These are phyloP conservation scores for Macrosiphum euphorbiae DNA, from an alignment of 2,888 invertebrate genomes.

Conservation along the genomic window DNA sequence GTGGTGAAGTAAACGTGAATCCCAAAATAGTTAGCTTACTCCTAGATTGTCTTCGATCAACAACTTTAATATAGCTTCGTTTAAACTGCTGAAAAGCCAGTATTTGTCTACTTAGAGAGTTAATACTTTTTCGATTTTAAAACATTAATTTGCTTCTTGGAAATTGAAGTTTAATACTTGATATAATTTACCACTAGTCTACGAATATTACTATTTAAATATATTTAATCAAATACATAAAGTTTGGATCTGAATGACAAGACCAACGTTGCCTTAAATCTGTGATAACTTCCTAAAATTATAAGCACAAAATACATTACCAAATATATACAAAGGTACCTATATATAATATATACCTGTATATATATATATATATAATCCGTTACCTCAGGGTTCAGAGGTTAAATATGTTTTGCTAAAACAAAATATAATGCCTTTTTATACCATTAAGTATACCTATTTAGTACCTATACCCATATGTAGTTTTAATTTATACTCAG, in stretches of 20 bases:
- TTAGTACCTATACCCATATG: background rate
- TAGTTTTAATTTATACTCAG: background rate
- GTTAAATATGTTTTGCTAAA: background rate
- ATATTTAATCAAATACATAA: background rate
- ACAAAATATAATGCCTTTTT: background rate
- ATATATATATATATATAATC: background rate
- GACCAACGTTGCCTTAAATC: background rate
- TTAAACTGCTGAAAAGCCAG: background rate
- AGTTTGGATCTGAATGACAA: background rate
- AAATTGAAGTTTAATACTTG: background rate
- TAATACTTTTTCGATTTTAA: background rate
- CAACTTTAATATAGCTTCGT: background rate
- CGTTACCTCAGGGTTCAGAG: background rate
- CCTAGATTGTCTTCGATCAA: background rate
- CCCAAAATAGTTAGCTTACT: background rate
- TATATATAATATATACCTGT: background rate
- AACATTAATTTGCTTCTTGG: background rate
- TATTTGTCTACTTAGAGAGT: background rate
- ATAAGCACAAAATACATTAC: background rate
- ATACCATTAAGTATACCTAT: background rate
- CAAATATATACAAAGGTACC: background rate
- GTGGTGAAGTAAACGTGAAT: constrained; percentile 24
- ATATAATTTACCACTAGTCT: background rate
- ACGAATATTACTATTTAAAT: background rate
- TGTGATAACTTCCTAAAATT: background rate